phyloP scores from a whole-genome alignment of 2,888 invertebrate genomes.

The Lepidocyrtoides sp. region DNA sequence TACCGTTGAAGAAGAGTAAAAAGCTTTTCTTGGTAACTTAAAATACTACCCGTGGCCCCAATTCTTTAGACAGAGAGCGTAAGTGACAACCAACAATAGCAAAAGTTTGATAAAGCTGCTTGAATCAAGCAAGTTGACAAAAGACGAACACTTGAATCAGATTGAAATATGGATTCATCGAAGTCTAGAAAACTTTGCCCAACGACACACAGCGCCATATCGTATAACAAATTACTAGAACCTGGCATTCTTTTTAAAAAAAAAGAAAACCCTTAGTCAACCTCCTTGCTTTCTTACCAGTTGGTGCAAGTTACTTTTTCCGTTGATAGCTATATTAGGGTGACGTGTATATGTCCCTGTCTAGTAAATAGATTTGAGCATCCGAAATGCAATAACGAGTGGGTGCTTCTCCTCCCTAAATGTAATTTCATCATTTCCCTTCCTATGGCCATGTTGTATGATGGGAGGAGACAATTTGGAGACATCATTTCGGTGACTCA shows the following conservation, averaged over 20 bases:
- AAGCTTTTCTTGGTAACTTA: constrained; percentile 69
- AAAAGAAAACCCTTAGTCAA: constrained; percentile 14
- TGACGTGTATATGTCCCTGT: background rate
- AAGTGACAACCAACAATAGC: constrained; percentile 62
- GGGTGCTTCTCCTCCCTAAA: background rate
- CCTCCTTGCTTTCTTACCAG: background rate
- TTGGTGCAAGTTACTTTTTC: constrained; percentile 12
- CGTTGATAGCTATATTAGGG: background rate
- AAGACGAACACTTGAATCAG: constrained; percentile 54
- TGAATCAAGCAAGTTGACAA: constrained; percentile 45
- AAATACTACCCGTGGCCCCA: constrained; percentile 38
- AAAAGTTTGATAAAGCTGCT: constrained; percentile 57
- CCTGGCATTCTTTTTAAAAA: background rate
- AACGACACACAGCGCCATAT: background rate
- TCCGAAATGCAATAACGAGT: no score
- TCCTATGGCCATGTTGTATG: background rate
- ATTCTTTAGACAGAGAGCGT: constrained; percentile 52
- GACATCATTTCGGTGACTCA: background rate
- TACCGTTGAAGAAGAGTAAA: constrained; percentile 52
- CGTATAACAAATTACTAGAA: constrained; percentile 56
- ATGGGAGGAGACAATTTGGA: background rate
- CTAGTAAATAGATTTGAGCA: background rate
- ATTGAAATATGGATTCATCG: constrained; percentile 68
- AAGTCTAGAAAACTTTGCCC: constrained; percentile 32
- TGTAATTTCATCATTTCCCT: background rate